phyloP scores from a whole-genome alignment of 2,888 invertebrate species.

The Aradus depressus region DNA sequence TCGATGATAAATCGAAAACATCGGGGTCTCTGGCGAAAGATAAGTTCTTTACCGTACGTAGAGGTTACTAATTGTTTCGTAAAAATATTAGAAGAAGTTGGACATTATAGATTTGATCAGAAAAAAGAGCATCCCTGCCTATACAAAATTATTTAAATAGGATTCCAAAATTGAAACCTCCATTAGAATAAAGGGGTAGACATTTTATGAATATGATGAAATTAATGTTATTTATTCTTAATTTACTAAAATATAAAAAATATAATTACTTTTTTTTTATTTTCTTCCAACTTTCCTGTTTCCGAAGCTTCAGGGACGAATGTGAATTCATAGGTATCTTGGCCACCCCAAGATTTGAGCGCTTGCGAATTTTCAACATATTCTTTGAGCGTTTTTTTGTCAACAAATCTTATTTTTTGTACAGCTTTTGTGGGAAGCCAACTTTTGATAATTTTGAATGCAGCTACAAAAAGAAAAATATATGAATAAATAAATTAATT shows the following conservation, averaged over 20 bases:
- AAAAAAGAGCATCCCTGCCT: too few relatives aligned
- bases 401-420: slow-evolving; percentile 74
- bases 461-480: slow-evolving; percentile 47
- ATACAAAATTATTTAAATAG: too few relatives aligned
- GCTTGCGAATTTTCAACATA: slow-evolving; percentile 63
- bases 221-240: not conserved
- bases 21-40: too few relatives aligned
- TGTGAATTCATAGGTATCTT: slow-evolving; percentile 56
- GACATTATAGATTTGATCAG: too few relatives aligned
- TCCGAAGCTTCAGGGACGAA: slow-evolving; percentile 51
- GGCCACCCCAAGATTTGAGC: slow-evolving; percentile 70
- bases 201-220: not conserved
- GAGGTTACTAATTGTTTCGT: too few relatives aligned
- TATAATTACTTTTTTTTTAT: slow-evolving; percentile 29
- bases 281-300: slow-evolving; percentile 26
- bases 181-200: slow-evolving; percentile 15
- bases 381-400: slow-evolving; percentile 60
- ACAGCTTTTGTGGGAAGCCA: slow-evolving; percentile 80
- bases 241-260: slow-evolving; percentile 6
- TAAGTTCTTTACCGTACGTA: too few relatives aligned
- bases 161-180: too few relatives aligned
- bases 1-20: too few relatives aligned
- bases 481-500: slow-evolving; percentile 1
- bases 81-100: too few relatives aligned
- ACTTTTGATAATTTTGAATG: slow-evolving; percentile 80